Evolutionary conservation across 2,888 invertebrate species (phyloP).

Genomic region (Biston betularia): DNA sequence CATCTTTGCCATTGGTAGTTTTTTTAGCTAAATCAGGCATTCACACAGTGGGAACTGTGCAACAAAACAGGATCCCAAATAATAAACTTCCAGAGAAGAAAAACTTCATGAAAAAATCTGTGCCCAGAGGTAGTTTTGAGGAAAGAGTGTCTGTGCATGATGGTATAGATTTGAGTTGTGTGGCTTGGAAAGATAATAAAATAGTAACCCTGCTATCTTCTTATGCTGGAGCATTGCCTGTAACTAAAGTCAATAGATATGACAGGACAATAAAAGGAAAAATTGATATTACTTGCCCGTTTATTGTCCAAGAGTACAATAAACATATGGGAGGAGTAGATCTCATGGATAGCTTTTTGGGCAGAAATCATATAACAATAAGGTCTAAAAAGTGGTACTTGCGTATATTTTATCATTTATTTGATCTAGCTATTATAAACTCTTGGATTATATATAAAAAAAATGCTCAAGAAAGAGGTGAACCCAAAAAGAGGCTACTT

Average conservation of each 20-base stretch:
- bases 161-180: constrained; percentile 54
- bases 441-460: constrained; percentile 54
- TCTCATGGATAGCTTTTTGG: constrained; percentile 51
- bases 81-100: too few relatives aligned
- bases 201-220: constrained; percentile 54
- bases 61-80: too few relatives aligned
- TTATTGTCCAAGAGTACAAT: constrained; percentile 59
- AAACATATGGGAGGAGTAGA: constrained; percentile 63
- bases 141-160: constrained; percentile 56
- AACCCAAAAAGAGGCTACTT: constrained; percentile 57
- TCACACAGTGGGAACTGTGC: too few relatives aligned
- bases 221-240: constrained; percentile 56
- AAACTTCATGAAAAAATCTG: constrained; percentile 56
- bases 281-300: constrained; percentile 58
- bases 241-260: constrained; percentile 53
- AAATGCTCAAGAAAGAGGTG: constrained; percentile 50
- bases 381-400: constrained; percentile 62
- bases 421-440: constrained; percentile 56
- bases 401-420: constrained; percentile 57
- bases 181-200: constrained; percentile 59
- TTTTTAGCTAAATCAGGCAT: too few relatives aligned
- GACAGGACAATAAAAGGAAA: constrained; percentile 54
- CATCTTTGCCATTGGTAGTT: too few relatives aligned
- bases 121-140: constrained; percentile 58
- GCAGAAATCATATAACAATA: constrained; percentile 52